Evolutionary conservation across 1,140 invertebrate species (phyloP), one percentile per base, ranked within the genome.

Genomic region (Nebria ingens): DNA sequence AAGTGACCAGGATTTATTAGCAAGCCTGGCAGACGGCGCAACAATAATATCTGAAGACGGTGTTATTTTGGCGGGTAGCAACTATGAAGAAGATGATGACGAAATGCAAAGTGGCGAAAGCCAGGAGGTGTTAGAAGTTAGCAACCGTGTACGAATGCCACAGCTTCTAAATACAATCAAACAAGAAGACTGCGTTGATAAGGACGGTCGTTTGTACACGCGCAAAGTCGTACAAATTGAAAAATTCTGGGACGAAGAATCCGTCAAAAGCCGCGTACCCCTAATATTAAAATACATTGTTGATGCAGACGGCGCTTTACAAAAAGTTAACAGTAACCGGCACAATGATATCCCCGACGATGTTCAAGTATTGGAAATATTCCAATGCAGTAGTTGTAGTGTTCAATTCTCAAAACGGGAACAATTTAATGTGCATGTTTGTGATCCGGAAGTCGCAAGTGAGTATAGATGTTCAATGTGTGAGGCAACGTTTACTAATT

Each of bases 141-240:
- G 6, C 1, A 29, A 58, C 2, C 15, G 22, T 49, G 13, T 21
- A 23, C 19, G 29, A 19, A 19, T 53, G 21, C 57, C 53, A 13
- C 69, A 71, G 52, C 62, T 69, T 22, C 71, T 75, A 68, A 73
- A 76, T 15, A 76, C 72, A 3, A 53, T 76, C 15, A 63, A 69
- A 21, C 71, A 73, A 15, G 72, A 77, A 59, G 70, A 76, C 51
- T 73, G 74, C 22, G 64, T 74, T 2, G 76, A 77, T 50, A 73
- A 70, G 17, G 71, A 76, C 53, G 76, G 76, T 15, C 68, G 72
- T 58, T 51, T 71, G 2, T 77, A 76, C 55, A 76, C 73, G 0
- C 64, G 74, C 58, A 78, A 78, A 61, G 69, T 79, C 2, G 76
- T 78, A 0, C 73, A 77, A 69, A 77, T 77, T 53, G 76, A 76